Evolutionary conservation across 1,140 invertebrate species (phyloP).

Genomic region (Cotesia typhae): DNA sequence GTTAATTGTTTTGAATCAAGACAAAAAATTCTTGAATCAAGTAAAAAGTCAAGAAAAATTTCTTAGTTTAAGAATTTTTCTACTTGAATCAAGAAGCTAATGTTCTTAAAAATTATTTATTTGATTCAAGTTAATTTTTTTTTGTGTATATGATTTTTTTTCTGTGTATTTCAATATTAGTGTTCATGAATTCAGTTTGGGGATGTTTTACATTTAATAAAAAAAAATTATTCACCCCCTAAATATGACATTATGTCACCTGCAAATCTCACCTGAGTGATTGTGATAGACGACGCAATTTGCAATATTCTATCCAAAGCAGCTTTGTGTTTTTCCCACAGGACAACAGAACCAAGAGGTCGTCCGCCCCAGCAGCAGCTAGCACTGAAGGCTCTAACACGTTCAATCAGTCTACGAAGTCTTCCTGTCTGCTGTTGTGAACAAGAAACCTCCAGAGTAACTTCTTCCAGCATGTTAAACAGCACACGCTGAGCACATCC

Average conservation of each 20-base stretch:
- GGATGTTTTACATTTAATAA: too few relatives aligned
- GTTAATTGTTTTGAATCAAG: too few relatives aligned
- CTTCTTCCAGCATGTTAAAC: slow-evolving; percentile 92
- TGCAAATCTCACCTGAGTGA: slow-evolving; percentile 70
- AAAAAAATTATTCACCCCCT: too few relatives aligned
- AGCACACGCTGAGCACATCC: slow-evolving; percentile 93
- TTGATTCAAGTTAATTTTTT: too few relatives aligned
- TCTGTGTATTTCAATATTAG: too few relatives aligned
- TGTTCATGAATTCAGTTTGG: too few relatives aligned
- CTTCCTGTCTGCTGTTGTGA: slow-evolving; percentile 90
- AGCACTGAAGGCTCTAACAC: slow-evolving; percentile 76
- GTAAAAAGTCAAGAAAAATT: too few relatives aligned
- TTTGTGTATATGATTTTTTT: too few relatives aligned
- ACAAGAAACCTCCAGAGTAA: slow-evolving; percentile 86
- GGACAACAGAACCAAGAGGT: slow-evolving; percentile 83
- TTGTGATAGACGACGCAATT: slow-evolving; percentile 82
- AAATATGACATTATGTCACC: background rate
- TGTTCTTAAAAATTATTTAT: too few relatives aligned
- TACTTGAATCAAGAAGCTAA: too few relatives aligned
- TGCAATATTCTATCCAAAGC: slow-evolving; percentile 84
- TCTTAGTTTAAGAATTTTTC: too few relatives aligned
- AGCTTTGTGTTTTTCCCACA: slow-evolving; percentile 89
- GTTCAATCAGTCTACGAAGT: slow-evolving; percentile 78
- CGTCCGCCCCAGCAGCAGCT: slow-evolving; percentile 80
- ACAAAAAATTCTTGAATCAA: too few relatives aligned